These are phyloP conservation scores for Lates japonicus DNA, from an alignment of 2,797 vertebrate genomes.

Conservation along the genomic window DNA sequence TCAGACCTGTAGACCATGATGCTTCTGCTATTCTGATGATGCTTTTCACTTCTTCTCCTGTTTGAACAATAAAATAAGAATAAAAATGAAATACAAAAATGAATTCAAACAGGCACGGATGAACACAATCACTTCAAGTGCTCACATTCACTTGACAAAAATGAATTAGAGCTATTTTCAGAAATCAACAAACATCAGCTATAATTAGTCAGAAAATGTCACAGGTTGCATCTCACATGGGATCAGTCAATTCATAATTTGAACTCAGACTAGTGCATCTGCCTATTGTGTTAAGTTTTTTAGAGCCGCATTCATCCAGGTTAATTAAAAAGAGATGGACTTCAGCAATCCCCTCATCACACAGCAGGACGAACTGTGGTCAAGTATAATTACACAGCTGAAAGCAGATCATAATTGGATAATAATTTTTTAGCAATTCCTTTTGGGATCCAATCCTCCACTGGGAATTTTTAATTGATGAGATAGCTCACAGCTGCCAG, in stretches of 20 bases:
- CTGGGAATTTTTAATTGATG: conserved; percentile 79
- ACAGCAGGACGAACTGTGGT: conserved; percentile 70
- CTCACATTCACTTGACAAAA: conserved; percentile 16
- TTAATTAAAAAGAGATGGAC: conserved; percentile 79
- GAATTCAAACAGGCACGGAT: conserved; percentile 1
- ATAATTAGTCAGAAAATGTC: conserved; percentile 34
- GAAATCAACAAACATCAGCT: conserved; percentile 33
- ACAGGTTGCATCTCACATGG: conserved; percentile 28
- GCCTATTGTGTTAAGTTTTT: conserved; percentile 44
- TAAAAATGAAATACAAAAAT: conserved; percentile 7
- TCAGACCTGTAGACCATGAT: neutral
- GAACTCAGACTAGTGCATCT: conserved; percentile 13
- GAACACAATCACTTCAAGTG: neutral
- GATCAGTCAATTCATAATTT: conserved; percentile 21
- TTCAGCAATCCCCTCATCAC: conserved; percentile 60
- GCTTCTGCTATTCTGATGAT: neutral
- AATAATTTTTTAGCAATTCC: conserved; percentile 76
- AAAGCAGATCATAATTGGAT: conserved; percentile 79
- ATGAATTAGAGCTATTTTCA: conserved; percentile 33
- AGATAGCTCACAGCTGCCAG: conserved; percentile 74
- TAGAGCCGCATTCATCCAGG: conserved; percentile 56
- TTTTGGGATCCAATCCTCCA: conserved; percentile 72
- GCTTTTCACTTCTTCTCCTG: neutral
- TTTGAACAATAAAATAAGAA: neutral
- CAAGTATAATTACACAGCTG: conserved; percentile 80